A percentile compares a stretch with the other conserved stretches of the same genome.
phyloP scores from a whole-genome alignment of 1,140 invertebrate genomes.

The Cydia amplana region DNA sequence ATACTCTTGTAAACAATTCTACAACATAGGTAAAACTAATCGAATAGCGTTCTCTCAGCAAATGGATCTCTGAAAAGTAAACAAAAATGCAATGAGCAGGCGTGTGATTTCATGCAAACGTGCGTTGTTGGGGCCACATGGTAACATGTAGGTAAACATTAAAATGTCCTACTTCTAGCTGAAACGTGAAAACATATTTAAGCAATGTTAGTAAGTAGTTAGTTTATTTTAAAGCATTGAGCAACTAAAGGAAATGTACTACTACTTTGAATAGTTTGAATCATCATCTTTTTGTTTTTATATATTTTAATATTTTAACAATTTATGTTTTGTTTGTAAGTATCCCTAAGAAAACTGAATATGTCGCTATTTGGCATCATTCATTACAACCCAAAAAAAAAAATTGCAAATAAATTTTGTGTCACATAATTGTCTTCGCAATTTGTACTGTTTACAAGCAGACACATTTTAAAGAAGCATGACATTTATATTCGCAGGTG shows the following conservation, averaged over 20 bases:
- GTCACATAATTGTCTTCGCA: too few species aligned
- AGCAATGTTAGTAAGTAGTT: not conserved
- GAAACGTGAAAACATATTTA: not conserved
- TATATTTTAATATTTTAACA: not conserved
- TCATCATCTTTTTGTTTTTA: too few species aligned
- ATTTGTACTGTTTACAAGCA: not conserved
- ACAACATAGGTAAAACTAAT: not conserved
- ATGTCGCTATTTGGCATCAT: too few species aligned
- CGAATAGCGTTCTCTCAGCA: not conserved
- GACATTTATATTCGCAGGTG: not conserved
- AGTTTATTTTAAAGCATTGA: not conserved
- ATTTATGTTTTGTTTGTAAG: not conserved
- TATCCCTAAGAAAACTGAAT: too few species aligned
- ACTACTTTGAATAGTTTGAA: not conserved
- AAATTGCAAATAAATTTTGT: too few species aligned
- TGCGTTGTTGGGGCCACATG: constrained; percentile 9
- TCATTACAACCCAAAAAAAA: too few species aligned
- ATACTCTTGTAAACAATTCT: not conserved
- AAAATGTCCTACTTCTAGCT: constrained; percentile 15
- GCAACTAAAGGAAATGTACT: not conserved
- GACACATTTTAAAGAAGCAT: not conserved
- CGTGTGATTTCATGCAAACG: constrained; percentile 12
- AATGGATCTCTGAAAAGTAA: not conserved
- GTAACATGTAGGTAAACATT: constrained; percentile 26
- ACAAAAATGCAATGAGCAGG: constrained; percentile 8